Evolutionary conservation across 1,140 invertebrate genomes (phyloP).

Genomic region (Bilobella aurantiaca): DNA sequence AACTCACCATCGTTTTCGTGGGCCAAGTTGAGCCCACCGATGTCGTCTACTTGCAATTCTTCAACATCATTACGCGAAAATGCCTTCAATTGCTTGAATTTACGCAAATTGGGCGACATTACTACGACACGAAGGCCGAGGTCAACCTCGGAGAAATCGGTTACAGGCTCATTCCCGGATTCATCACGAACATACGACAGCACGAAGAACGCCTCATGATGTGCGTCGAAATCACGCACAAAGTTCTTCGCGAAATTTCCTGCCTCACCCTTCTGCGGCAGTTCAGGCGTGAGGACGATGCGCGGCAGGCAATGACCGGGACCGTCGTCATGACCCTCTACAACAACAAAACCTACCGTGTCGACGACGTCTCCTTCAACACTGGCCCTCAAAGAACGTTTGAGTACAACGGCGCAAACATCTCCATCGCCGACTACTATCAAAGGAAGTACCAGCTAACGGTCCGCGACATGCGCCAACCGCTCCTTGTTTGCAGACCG

Average conservation of each 20-base stretch:
- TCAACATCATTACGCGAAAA: conserved; percentile 35
- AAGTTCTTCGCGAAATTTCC: conserved; percentile 29
- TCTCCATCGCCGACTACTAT: conserved; percentile 71
- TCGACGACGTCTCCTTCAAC: conserved; percentile 74
- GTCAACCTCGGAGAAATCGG: conserved; percentile 40
- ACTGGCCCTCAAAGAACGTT: conserved; percentile 60
- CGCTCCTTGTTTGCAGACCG: conserved; percentile 28
- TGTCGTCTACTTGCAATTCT: conserved; percentile 31
- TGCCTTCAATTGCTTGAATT: conserved; percentile 34
- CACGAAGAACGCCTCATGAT: conserved; percentile 61
- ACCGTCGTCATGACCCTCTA: conserved; percentile 49
- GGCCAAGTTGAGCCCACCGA: conserved; percentile 21
- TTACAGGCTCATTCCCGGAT: conserved; percentile 48
- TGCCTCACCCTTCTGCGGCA: conserved; percentile 35
- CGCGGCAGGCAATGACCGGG: conserved; percentile 36
- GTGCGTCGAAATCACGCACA: conserved; percentile 42
- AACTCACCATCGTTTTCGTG: conserved; percentile 26
- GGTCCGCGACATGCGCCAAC: conserved; percentile 44
- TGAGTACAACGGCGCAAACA: conserved; percentile 46
- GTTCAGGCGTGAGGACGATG: background rate
- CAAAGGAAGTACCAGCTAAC: conserved; percentile 54
- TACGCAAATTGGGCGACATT: conserved; percentile 57
- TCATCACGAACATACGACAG: conserved; percentile 63
- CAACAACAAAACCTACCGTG: conserved; percentile 61
- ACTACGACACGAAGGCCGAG: conserved; percentile 53